Percentiles rank a stretch among this genome's conserved stretches.
Conservation (phyloP, 2,113 vertebrate species). For the Baryphthengus martii region DNA sequence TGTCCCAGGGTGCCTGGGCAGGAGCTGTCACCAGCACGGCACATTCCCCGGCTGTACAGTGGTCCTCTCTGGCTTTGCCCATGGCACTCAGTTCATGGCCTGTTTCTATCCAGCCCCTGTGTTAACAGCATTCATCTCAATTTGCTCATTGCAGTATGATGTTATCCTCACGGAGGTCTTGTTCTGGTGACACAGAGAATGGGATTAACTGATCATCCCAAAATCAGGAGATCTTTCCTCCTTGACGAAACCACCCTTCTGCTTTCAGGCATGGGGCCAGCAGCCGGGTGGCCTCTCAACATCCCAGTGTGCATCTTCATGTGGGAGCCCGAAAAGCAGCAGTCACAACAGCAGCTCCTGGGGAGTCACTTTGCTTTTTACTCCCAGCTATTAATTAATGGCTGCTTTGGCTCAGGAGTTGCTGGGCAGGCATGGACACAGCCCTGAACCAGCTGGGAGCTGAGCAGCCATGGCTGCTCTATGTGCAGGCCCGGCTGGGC, state of each 20-base stretch:
- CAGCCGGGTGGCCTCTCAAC: accelerated
- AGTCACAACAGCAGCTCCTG: background rate
- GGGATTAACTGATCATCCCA: background rate
- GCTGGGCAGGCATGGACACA: background rate
- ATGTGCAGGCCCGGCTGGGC: accelerated
- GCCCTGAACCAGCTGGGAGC: background rate
- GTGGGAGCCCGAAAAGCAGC: background rate
- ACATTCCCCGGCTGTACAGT: accelerated
- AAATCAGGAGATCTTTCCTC: background rate
- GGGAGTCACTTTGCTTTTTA: background rate
- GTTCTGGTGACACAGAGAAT: background rate
- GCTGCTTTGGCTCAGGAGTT: background rate
- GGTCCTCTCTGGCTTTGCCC: background rate
- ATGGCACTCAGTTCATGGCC: background rate
- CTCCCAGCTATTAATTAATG: background rate
- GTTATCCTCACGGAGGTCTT: background rate
- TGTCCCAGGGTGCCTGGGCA: background rate
- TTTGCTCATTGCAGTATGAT: background rate
- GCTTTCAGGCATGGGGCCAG: background rate
- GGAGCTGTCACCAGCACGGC: background rate
- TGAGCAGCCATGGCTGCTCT: background rate
- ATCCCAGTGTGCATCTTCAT: background rate
- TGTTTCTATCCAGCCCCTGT: background rate
- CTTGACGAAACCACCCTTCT: background rate
- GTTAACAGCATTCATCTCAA: background rate